phyloP scores from a whole-genome alignment of 2,113 vertebrate species.

The Limanda limanda region DNA sequence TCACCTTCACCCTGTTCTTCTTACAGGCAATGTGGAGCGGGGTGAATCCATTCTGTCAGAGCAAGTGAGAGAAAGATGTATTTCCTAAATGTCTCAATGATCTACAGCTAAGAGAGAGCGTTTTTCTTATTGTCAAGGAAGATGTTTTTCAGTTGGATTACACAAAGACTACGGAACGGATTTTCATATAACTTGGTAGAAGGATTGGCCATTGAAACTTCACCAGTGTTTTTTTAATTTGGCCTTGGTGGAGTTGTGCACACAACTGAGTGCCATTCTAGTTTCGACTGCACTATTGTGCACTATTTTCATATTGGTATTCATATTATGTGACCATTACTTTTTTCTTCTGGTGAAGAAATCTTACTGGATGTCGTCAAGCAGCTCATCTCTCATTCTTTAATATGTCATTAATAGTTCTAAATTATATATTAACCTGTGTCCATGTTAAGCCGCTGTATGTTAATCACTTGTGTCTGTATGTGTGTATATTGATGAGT shows the following conservation, averaged over 20 bases:
- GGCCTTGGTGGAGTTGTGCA: too few species aligned
- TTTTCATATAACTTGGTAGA: too few species aligned
- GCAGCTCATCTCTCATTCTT: neutral
- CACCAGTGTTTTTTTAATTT: too few species aligned
- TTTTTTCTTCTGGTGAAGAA: neutral
- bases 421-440: neutral
- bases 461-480: neutral
- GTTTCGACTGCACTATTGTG: too few species aligned
- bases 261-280: too few species aligned
- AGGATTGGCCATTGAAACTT: too few species aligned
- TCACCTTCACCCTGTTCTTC: slow-evolving; percentile 99
- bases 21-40: slow-evolving; percentile 99
- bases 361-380: neutral
- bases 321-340: neutral
- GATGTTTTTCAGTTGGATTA: too few species aligned
- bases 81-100: too few species aligned
- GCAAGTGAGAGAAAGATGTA: neutral
- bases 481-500: neutral
- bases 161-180: too few species aligned
- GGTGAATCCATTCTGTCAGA: slow-evolving; percentile 94
- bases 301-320: neutral
- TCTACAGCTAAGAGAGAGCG: neutral
- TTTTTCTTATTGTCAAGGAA: neutral
- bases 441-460: neutral
- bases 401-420: neutral